Conservation (phyloP, 2,797 vertebrate genomes). For the Neomorphus geoffroyi region DNA sequence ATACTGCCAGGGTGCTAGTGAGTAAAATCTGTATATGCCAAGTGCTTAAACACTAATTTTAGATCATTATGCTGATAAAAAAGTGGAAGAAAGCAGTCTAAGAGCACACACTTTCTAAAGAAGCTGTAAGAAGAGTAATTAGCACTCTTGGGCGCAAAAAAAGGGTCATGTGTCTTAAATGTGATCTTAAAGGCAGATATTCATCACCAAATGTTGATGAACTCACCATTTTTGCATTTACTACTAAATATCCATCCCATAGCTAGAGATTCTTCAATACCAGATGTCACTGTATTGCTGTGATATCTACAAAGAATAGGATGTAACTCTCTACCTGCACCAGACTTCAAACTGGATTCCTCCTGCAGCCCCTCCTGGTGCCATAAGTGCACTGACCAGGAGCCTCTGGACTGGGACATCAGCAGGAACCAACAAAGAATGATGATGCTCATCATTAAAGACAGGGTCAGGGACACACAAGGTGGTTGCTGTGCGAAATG, state of each 20-base stretch:
- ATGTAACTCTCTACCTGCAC: constrained; percentile 86
- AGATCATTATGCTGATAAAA: neutral
- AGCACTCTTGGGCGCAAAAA: fast-evolving
- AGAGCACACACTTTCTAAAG: neutral
- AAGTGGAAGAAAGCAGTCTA: neutral
- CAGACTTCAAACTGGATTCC: constrained; percentile 95
- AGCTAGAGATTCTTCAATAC: neutral
- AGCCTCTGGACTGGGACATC: constrained; percentile 89
- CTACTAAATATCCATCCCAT: neutral
- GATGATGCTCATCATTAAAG: constrained; percentile 87
- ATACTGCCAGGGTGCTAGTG: neutral
- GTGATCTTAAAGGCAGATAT: neutral
- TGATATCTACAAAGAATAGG: neutral
- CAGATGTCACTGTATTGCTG: neutral
- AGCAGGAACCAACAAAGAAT: constrained; percentile 83
- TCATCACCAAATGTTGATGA: neutral
- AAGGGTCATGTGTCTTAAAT: neutral
- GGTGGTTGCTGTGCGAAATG: constrained; percentile 87
- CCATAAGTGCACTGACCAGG: constrained; percentile 83
- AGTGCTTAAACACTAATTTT: neutral
- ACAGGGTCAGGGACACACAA: constrained; percentile 90
- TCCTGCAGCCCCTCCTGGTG: constrained; percentile 77
- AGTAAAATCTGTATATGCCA: neutral
- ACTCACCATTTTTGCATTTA: neutral
- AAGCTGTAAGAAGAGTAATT: neutral